These are phyloP conservation scores for Calliopsis andreniformis DNA, from an alignment of 1,140 invertebrate species.

Conservation along the genomic window DNA sequence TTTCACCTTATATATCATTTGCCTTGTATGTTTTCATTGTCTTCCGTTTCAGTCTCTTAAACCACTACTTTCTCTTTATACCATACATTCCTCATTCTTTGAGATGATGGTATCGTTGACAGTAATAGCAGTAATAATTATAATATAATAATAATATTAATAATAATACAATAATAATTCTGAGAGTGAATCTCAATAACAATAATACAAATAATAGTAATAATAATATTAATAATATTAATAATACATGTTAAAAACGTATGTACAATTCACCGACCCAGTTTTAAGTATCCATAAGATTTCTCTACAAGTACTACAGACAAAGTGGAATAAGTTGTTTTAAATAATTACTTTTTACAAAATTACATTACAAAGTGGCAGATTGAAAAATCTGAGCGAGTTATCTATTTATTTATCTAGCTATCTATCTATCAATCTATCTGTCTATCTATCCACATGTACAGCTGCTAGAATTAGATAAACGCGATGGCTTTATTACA, in stretches of 20 bases:
- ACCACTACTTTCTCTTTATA: slow-evolving; percentile 60
- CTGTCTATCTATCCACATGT: slow-evolving; percentile 71
- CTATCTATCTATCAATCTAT: slow-evolving; percentile 66
- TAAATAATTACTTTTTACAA: slow-evolving; percentile 80
- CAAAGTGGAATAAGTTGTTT: slow-evolving; percentile 73
- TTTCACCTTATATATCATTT: slow-evolving; percentile 54
- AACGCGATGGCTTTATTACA: slow-evolving; percentile 66
- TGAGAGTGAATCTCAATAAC: slow-evolving; percentile 73
- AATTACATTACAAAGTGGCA: slow-evolving; percentile 80
- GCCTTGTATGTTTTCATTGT: slow-evolving; percentile 51
- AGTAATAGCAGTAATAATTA: slow-evolving; percentile 54
- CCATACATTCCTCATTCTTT: slow-evolving; percentile 42
- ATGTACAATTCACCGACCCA: slow-evolving; percentile 75
- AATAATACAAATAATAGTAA: slow-evolving; percentile 72
- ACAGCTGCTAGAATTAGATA: slow-evolving; percentile 71
- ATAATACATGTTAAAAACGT: slow-evolving; percentile 74
- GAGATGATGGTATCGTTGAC: slow-evolving; percentile 57
- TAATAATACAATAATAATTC: slow-evolving; percentile 68
- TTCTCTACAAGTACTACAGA: slow-evolving; percentile 70
- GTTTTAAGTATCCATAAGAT: slow-evolving; percentile 72
- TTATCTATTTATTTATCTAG: slow-evolving; percentile 61
- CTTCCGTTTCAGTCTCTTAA: slow-evolving; percentile 64
- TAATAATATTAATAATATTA: slow-evolving; percentile 66
- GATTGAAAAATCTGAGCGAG: slow-evolving; percentile 76
- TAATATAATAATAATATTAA: slow-evolving; percentile 50